These are phyloP conservation scores for Macaria notata DNA, from an alignment of 2,888 invertebrate genomes.

Conservation along the genomic window DNA sequence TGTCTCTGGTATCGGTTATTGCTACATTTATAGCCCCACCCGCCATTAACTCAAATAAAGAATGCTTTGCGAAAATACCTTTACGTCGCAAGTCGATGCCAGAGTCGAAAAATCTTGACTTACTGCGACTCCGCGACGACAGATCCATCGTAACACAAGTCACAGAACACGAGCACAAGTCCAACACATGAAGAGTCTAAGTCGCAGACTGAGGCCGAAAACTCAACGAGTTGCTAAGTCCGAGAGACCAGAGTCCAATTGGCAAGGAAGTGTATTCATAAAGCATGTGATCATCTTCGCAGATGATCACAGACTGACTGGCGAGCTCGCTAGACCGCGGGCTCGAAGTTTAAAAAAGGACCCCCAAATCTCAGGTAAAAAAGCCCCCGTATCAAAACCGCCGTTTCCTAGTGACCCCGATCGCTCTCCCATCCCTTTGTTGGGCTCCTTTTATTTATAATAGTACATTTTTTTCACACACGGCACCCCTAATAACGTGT, in stretches of 20 bases:
- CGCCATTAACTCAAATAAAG: slow-evolving; percentile 42
- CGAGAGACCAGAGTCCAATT: slow-evolving; percentile 65
- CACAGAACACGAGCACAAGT: slow-evolving; percentile 35
- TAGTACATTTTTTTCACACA: slow-evolving; percentile 81
- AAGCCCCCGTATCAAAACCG: slow-evolving; percentile 80
- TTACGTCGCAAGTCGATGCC: slow-evolving; percentile 79
- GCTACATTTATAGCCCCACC: slow-evolving; percentile 65
- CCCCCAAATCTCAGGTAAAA: slow-evolving; percentile 76
- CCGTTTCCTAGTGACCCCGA: slow-evolving; percentile 83
- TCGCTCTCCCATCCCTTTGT: slow-evolving; percentile 81
- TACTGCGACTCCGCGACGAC: slow-evolving; percentile 78
- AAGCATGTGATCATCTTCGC: slow-evolving; percentile 80
- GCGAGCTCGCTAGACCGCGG: slow-evolving; percentile 70
- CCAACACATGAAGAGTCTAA: slow-evolving; percentile 31
- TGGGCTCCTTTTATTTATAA: slow-evolving; percentile 77
- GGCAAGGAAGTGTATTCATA: slow-evolving; percentile 40
- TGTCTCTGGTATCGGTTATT: slow-evolving; percentile 77
- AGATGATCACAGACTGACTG: slow-evolving; percentile 81
- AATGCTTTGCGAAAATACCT: slow-evolving; percentile 57
- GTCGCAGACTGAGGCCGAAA: slow-evolving; percentile 3
- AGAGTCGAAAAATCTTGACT: slow-evolving; percentile 82
- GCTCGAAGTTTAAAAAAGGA: slow-evolving; percentile 67
- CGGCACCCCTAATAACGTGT: slow-evolving; percentile 78
- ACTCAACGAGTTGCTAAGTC: slow-evolving; percentile 38
- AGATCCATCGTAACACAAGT: slow-evolving; percentile 66